Evolutionary conservation across 2,888 invertebrate genomes (phyloP), one percentile per base, ranked within the genome.

Genomic region (Apodemia zela): DNA sequence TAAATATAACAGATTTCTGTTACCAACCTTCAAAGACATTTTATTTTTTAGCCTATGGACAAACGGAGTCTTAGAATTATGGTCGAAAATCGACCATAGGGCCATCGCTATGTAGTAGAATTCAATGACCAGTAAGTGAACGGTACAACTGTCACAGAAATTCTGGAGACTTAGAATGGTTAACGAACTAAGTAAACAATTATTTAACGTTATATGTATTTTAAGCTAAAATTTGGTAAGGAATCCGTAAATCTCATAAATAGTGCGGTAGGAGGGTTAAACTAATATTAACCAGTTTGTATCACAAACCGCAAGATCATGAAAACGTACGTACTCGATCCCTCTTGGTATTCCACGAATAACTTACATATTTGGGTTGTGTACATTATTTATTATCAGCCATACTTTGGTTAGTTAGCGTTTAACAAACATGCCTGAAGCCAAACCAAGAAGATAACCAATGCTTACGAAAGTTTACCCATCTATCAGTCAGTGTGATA

Each of bases 341-440:
- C 85, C 86, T 84, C 82, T 81, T 78, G 78, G 78, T 77, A 75
- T 79, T 78, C 80, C 75, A 79, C 80, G 84, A 82, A 84, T 86
- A 86, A 85, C 86, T 86, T 85, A 81, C 78, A 84, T 85, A 85
- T 87, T 87, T 85, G 81, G 78, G 80, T 79, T 80, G 79, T 79
- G 84, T 89, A 84, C 84, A 89, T 89, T 88, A 90, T 90, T 89
- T 89, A 89, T 89, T 78, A 79, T 85, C 82, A 85, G 82, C 82
- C 79, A 77, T 81, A 78, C 78, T 88, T 87, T 77, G 78, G 76
- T 78, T 78, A 80, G 84, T 42, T 42, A 42, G 15, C 81, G 81
- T 81, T 82, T 79, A 79, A 79, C 74, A 77, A 85, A 82, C 80
- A 80, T 82, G 75, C 79, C 69, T 69, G 68, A 68, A 51, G 60